Evolutionary conservation across 2,888 invertebrate species (phyloP), one percentile per base, ranked within the genome.

Genomic region (Brachynemurus nebulosus): DNA sequence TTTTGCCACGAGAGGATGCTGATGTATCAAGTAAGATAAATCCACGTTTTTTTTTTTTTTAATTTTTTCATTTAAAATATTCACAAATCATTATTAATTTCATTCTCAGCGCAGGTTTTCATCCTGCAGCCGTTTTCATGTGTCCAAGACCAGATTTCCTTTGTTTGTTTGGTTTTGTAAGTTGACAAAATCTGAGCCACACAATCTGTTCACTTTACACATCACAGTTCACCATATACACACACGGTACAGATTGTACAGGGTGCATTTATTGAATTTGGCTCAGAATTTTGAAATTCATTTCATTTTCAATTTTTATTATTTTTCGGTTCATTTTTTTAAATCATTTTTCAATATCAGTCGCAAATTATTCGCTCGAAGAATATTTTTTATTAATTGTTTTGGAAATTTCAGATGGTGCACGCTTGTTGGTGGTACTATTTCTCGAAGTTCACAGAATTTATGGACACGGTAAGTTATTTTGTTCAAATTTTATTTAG

Each of bases 361-460:
- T 9, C 14, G 30, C n/a, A 23, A 9, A 30, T n/a, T n/a, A n/a
- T n/a, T n/a, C n/a, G n/a, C n/a, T 30, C 30, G 14, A 2, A 30
- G n/a, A 30, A 30, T 30, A 23, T 18, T 34, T n/a, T 40, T 30
- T 37, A 38, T 43, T 40, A 40, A 41, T 30, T n/a, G 46, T 35
- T 42, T 44, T 43, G 47, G 40, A 45, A 47, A 58, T 73, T 75
- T 55, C 73, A 92, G 92, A 91, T 93, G 89, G 88, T 86, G 46
- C 77, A 83, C 63, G 86, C 84, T 33, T 86, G 89, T 63, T 93
- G 92, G 91, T 89, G 89, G 90, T 93, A 93, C 67, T 92, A 86
- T 66, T 84, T 93, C 65, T 91, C 93, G 44, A 95, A 95, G 67
- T 92, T 92, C 68, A 88, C 91, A 54, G 95, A 95, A 68, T 89